Base-by-base conservation (phyloP, 2,888 invertebrate genomes). In the Eupithecia subumbrata region DNA sequence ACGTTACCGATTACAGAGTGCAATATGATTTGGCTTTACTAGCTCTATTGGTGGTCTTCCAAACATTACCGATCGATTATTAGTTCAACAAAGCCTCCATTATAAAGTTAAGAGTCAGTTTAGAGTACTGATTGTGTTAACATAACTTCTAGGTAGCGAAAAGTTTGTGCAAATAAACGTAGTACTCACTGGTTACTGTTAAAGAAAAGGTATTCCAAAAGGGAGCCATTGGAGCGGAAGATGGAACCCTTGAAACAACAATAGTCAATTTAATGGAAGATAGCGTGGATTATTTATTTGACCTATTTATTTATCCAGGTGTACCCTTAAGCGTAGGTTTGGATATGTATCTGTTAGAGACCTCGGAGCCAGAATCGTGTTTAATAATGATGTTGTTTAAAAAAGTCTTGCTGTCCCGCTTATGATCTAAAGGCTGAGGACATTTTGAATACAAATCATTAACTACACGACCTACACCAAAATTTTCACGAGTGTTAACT, bases 141-240 rank as follows among this genome's bases (percentile, higher is more conserved):
- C 16, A 25, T 8, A 30, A 64, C 64, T 64, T 30, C 7, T 18
- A 18, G 34, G 34, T 63, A 7, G 7, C 64, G n/a, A 66, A 56
- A 68, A 56, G n/a, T 72, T 69, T 72, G 34, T 64, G 48, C 74
- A 72, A 74, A 72, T 71, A 71, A 73, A 73, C 63, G 60, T 67
- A 56, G 3, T n/a, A 14, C 40, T 73, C 52, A 16, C n/a, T n/a
- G 69, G 72, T 71, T 74, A 63, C 69, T 56, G 60, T 48, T 48
- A 67, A 77, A 68, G 67, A 74, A 79, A 76, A 72, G 43, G 52
- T 76, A 78, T 78, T 76, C 18, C 64, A 63, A 74, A 71, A 79
- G 73, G 69, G 73, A 77, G 56, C 75, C 64, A 75, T 67, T 78
- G 73, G 56, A 70, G 37, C 66, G 52, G 45, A 77, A 78, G 72